Base-by-base conservation (phyloP, 1,140 invertebrate species). In the Dendrolimus kikuchii region DNA sequence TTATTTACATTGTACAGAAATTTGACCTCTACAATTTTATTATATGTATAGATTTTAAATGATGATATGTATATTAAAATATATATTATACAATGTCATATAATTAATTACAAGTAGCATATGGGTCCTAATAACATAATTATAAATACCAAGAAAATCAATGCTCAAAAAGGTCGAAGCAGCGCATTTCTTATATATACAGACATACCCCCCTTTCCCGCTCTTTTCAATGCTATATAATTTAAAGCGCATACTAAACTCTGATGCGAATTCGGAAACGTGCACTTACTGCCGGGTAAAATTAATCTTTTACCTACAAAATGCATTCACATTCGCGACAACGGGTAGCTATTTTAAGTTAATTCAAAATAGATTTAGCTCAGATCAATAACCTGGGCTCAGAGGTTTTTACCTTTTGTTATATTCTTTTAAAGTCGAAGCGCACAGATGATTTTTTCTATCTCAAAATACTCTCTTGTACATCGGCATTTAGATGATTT, bases 331-430 rank as follows among this genome's bases (percentile, higher is more conserved):
- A 46, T 53, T 55, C 53, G 46, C 53, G 39, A 46, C 47, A 49
- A 60, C 56, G 52, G 49, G 49, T 53, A 51, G 46, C 59, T 68
- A 68, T 68, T 68, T 66, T 53, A 63, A 56, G 63, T 63, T 60
- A 59, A 69, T 63, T 62, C 53, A 52, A 59, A 65, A 60, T 61
- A 60, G 54, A 59, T 61, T 68, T 59, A 63, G 57, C 60, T 57
- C 53, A 55, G 66, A 66, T 69, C 67, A 69, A 69, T 69, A 66
- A 64, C 64, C 67, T 51, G 57, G 50, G 23, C 49, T 38, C 52
- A 51, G 62, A 67, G 59, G 64, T 67, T 53, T 60, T 37, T 51
- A 41, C 45, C 60, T 59, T 61, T 59, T 59, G 57, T 69, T 64
- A 60, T n/a, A 50, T 66, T 62, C 61, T 68, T 67, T 62, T 46